phyloP scores from a whole-genome alignment of 2,888 invertebrate genomes.

The Aspidapion aeneum region DNA sequence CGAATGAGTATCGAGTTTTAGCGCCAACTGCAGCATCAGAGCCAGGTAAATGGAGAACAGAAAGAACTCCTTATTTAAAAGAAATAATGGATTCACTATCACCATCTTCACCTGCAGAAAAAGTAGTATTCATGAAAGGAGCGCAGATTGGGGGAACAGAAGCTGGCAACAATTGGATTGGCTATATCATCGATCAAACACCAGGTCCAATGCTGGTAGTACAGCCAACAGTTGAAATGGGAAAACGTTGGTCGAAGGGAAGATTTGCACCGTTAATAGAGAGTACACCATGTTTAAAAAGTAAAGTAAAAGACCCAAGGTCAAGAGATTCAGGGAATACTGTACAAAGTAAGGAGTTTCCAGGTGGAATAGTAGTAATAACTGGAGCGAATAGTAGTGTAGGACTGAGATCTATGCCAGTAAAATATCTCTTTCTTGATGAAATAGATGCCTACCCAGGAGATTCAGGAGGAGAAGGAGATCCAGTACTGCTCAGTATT shows the following conservation, averaged over 20 bases:
- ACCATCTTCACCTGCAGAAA: constrained; percentile 12
- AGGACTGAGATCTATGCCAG: constrained; percentile 10
- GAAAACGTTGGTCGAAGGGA: constrained; percentile 16
- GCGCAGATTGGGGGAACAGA: constrained; percentile 16
- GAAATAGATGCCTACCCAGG: constrained; percentile 11
- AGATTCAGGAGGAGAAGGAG: constrained; percentile 14
- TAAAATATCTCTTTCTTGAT: constrained; percentile 12
- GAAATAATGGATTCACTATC: constrained; percentile 17
- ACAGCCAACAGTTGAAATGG: constrained; percentile 17
- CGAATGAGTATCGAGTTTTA: too few relatives aligned
- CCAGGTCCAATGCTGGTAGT: constrained; percentile 14
- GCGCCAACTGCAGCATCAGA: constrained; percentile 21
- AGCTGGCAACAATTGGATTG: constrained; percentile 15
- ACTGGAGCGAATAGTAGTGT: constrained; percentile 10
- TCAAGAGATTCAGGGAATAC: too few relatives aligned
- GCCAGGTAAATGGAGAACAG: constrained; percentile 22
- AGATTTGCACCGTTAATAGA: constrained; percentile 15
- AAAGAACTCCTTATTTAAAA: too few relatives aligned
- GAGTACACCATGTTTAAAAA: too few relatives aligned
- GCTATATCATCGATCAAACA: constrained; percentile 14
- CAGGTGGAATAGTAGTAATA: constrained; percentile 13
- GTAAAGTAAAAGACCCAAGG: too few relatives aligned
- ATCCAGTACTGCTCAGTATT: constrained; percentile 13
- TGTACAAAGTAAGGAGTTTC: constrained; percentile 13
- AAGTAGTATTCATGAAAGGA: constrained; percentile 16